Base-by-base conservation (phyloP, 2,888 invertebrate genomes). In the Aricia artaxerxes region DNA sequence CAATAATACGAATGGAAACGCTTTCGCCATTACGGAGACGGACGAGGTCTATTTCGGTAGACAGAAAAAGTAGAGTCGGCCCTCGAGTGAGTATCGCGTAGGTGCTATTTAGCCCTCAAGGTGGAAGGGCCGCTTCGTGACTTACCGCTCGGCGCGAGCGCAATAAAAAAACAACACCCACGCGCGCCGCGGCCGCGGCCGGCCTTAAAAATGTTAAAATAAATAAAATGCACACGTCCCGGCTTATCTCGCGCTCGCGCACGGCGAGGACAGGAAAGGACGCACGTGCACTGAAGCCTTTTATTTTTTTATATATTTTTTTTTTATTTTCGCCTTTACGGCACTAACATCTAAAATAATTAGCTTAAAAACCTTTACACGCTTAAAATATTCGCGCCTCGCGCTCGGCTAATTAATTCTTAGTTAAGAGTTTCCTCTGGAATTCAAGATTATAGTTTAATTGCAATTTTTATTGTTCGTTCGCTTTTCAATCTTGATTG, bases 141-240 rank as follows among this genome's bases (percentile, higher is more conserved):
- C 94, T 94, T 93, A 94, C 94, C 92, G 92, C 88, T 89, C 87
- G 89, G 86, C 87, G 77, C 57, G 13, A 49, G 84, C 84, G 88
- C 86, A 86, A 87, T 86, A 88, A 92, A 89, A 90, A 64, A 69
- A 91, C 88, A 84, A 84, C 84, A 85, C 87, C 86, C 86, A 85
- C 86, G 88, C 87, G 84, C 79, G 79, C 85, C 84, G 76, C 75
- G 85, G 85, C 86, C 87, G 24, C 24, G 85, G 85, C 86, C 87
- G 88, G 89, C 88, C 88, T 92, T 92, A 92, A 94, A 94, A 89
- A 93, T 92, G 91, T 90, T 93, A 92, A 94, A 94, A 94, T 94
- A 94, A 94, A 94, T 93, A 94, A 94, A 94, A 93, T 92, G 93
- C 92, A 90, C 93, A 91, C 92, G 91, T 93, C 91, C 86, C 84